Base-by-base conservation (phyloP, 2,797 vertebrate genomes). In the Argentina silus region DNA sequence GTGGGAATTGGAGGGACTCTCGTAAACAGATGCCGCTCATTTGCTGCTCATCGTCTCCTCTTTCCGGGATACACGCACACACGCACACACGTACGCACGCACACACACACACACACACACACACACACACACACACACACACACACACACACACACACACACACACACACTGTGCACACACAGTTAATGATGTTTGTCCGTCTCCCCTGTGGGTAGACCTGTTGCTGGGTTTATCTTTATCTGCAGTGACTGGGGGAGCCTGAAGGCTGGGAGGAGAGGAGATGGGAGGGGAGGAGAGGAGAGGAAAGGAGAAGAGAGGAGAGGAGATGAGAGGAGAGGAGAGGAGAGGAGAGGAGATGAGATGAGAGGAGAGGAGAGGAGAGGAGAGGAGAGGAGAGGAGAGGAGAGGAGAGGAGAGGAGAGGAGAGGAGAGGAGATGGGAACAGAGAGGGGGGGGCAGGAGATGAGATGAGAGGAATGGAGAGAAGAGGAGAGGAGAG, bases 11-110 rank as follows among this genome's bases (percentile, higher is more conserved):
- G 82, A 78, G 78, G 74, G 79, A 81, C 81, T 79, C 81, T 82
- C 66, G 67, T 86, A 83, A 92, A 92, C 92, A 93, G 91, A 93
- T 90, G 90, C 84, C 82, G 80, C 89, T 89, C 81, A 85, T 86
- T 81, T 89, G 81, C 80, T 66, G 76, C 73, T 82, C 64, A 70
- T 44, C 79, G 1, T 72, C 62, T 69, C 51, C 68, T 60, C 59
- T 75, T 65, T 78, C 69, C 74, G 8, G 63, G 73, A 67, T 77
- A 70, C n/a, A 9, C 6, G 7, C n/a, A 60, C 23, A 6, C 63
- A 48, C 17, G 3, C 7, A 17, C 14, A 17, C 6, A 19, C 42
- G 64, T 51, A 27, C 65, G 64, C 59, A 74, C 56, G 17, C 67
- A 62, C 43, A 21, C 27, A 53, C 23, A 27, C 55, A 53, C 72